A percentile compares a stretch with the other conserved stretches of the same genome.
These are phyloP conservation scores for Sitobion miscanthi DNA, from an alignment of 1,140 invertebrate genomes.

Conservation along the genomic window DNA sequence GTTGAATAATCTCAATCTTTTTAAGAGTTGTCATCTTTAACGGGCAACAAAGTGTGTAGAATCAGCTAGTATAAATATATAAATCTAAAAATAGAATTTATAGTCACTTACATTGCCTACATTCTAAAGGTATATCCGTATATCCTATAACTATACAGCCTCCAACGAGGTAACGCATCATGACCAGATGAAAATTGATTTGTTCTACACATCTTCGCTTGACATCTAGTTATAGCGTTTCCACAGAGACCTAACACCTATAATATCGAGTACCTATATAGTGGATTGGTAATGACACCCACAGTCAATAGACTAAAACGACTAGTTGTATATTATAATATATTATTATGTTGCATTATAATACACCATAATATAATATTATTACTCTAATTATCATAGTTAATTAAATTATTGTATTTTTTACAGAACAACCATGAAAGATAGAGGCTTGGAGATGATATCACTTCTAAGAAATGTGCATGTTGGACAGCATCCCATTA, in stretches of 20 bases:
- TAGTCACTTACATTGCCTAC: too few relatives aligned
- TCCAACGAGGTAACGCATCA: too few relatives aligned
- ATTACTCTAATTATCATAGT: background rate
- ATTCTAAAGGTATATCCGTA: too few relatives aligned
- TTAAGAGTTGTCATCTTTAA: too few relatives aligned
- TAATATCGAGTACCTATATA: background rate
- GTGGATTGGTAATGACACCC: background rate
- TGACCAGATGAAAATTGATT: too few relatives aligned
- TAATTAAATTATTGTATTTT: background rate
- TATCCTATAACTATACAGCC: too few relatives aligned
- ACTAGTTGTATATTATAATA: background rate
- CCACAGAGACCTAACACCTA: background rate
- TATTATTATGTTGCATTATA: background rate
- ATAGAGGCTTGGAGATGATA: constrained; percentile 73
- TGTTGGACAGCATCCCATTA: constrained; percentile 70
- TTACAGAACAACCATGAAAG: constrained; percentile 66
- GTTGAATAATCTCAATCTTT: too few relatives aligned
- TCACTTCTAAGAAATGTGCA: constrained; percentile 67
- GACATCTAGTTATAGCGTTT: background rate
- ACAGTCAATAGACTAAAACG: background rate
- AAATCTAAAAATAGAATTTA: too few relatives aligned
- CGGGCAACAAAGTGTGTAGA: too few relatives aligned
- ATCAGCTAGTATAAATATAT: too few relatives aligned
- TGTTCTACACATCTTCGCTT: background rate
- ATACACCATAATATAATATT: background rate